Conservation (phyloP, 2,797 vertebrate species). For the Enteromius mattozi region DNA sequence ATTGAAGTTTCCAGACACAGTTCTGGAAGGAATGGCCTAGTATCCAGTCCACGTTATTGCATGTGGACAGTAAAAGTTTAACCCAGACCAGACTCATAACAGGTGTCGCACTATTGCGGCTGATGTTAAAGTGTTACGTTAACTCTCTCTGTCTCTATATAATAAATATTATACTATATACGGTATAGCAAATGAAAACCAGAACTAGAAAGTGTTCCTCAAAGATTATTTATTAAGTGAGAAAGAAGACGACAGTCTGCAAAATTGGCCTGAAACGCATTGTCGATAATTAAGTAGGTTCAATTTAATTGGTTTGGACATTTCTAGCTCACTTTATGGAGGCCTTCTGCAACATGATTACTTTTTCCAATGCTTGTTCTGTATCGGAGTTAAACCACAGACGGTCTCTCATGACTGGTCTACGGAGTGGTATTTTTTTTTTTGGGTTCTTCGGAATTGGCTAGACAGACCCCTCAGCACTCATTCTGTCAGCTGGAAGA, state of each 20-base stretch:
- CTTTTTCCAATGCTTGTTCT: conserved; percentile 44
- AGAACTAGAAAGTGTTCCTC: not conserved
- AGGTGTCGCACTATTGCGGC: conserved; percentile 1
- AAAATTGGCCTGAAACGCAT: not conserved
- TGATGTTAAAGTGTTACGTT: not conserved
- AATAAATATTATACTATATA: not conserved
- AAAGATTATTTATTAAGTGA: conserved; percentile 3
- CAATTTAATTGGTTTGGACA: conserved; percentile 27
- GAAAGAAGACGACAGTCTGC: not conserved
- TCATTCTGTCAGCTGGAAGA: conserved; percentile 54
- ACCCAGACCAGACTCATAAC: conserved; percentile 20
- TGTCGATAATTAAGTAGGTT: conserved; percentile 20
- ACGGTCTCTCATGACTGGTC: conserved; percentile 45
- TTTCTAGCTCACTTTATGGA: conserved; percentile 21
- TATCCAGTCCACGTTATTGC: conserved; percentile 11
- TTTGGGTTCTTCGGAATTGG: conserved; percentile 38
- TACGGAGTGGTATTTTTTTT: conserved; percentile 13
- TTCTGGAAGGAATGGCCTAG: conserved; percentile 3
- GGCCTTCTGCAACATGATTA: conserved; percentile 27
- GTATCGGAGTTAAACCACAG: conserved; percentile 51
- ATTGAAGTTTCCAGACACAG: conserved; percentile 72
- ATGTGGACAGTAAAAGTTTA: conserved; percentile 18
- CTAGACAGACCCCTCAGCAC: conserved; percentile 52
- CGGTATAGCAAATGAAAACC: conserved; percentile 5
- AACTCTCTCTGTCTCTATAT: not conserved